These are phyloP conservation scores for Cosmorhoe ocellata DNA, from an alignment of 2,888 invertebrate species.

Conservation along the genomic window DNA sequence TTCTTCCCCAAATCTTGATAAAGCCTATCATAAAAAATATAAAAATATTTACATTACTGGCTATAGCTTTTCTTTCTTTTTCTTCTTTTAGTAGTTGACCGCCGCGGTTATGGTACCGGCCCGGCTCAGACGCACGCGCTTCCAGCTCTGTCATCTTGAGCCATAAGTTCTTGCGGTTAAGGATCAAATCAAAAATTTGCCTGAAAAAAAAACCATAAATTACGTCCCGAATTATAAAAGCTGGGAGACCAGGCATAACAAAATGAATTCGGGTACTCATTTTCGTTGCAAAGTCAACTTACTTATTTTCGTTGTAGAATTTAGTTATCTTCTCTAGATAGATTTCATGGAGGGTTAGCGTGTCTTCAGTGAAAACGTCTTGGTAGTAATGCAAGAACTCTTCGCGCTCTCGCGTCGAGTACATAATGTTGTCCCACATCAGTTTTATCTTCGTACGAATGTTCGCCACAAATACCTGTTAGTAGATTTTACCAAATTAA, in stretches of 20 bases:
- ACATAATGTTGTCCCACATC: constrained; percentile 91
- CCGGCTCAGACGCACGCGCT: constrained; percentile 88
- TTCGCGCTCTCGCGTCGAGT: constrained; percentile 82
- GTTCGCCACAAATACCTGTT: constrained; percentile 83
- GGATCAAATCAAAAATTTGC: constrained; percentile 85
- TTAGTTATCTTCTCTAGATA: constrained; percentile 87
- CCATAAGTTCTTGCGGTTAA: constrained; percentile 87
- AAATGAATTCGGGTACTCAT: no score
- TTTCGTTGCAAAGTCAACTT: constrained; percentile 38
- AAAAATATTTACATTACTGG: constrained; percentile 69
- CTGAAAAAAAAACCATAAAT: no score
- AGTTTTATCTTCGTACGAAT: constrained; percentile 86
- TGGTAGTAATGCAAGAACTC: constrained; percentile 85
- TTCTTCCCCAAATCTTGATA: no score
- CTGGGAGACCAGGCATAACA: no score
- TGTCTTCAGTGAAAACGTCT: constrained; percentile 89
- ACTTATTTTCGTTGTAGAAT: constrained; percentile 86
- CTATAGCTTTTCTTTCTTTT: constrained; percentile 90
- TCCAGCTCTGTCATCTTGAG: constrained; percentile 89
- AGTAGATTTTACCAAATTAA: no score
- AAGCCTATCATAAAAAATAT: no score
- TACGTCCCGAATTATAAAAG: no score
- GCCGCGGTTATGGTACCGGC: constrained; percentile 93
- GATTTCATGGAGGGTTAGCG: constrained; percentile 89
- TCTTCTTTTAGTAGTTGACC: constrained; percentile 93